Evolutionary conservation across 2,888 invertebrate genomes (phyloP).

Genomic region (Caenorhabditis virilis): DNA sequence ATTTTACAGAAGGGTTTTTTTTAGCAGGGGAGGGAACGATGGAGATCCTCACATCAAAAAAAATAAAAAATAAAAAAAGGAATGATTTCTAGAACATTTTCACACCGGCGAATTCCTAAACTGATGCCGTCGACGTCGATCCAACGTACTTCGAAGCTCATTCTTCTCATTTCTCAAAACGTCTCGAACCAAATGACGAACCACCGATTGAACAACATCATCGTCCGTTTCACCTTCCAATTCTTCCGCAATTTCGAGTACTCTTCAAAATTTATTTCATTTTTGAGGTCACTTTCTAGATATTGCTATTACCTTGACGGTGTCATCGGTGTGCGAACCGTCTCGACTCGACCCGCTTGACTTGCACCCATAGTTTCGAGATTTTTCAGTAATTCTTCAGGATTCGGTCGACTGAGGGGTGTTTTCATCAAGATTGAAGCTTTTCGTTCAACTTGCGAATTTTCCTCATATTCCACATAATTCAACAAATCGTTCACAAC

Average conservation of each 20-base stretch:
- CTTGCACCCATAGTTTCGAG: not conserved
- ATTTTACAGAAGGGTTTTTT: too few relatives aligned
- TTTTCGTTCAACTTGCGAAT: slow-evolving; percentile 48
- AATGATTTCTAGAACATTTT: too few relatives aligned
- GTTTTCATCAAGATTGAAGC: slow-evolving; percentile 42
- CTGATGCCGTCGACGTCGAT: slow-evolving; percentile 30
- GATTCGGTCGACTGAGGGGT: slow-evolving; percentile 23
- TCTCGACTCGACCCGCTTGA: slow-evolving; percentile 1
- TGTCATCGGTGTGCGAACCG: slow-evolving; percentile 39
- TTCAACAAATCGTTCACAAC: slow-evolving; percentile 57
- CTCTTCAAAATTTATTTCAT: slow-evolving; percentile 32
- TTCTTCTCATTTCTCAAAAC: slow-evolving; percentile 47
- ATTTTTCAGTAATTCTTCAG: slow-evolving; percentile 12
- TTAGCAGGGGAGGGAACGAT: too few relatives aligned
- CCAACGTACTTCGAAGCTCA: slow-evolving; percentile 34
- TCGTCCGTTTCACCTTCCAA: slow-evolving; percentile 37
- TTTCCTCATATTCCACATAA: slow-evolving; percentile 55
- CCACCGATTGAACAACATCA: slow-evolving; percentile 36
- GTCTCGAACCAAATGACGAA: slow-evolving; percentile 50
- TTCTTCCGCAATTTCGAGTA: slow-evolving; percentile 43
- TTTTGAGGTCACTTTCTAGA: too few relatives aligned
- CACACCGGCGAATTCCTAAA: slow-evolving; percentile 32
- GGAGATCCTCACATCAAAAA: too few relatives aligned
- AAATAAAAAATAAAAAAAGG: too few relatives aligned
- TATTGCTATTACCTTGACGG: slow-evolving; percentile 33